Conservation (phyloP, 2,888 invertebrate genomes). For the Melieria crassipennis region DNA sequence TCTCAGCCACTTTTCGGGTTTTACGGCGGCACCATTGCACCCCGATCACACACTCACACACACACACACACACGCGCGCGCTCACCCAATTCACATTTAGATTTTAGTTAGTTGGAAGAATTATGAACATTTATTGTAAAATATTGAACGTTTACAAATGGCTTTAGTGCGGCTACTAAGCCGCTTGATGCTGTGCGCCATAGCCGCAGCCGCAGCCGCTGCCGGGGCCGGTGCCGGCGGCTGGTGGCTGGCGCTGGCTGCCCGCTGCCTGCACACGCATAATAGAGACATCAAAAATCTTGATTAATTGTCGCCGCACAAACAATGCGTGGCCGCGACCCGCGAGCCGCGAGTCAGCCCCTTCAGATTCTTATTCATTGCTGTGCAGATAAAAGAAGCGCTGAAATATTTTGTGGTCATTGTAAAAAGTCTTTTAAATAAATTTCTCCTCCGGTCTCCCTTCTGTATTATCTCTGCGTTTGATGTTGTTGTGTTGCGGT, state of each 20-base stretch:
- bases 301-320: slow-evolving; percentile 42
- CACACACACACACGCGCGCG: slow-evolving; percentile 31
- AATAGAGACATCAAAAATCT: slow-evolving; percentile 43
- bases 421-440: slow-evolving; percentile 31
- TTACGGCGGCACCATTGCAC: neutral
- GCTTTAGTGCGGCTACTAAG: slow-evolving; percentile 52
- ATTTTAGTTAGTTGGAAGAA: slow-evolving; percentile 25
- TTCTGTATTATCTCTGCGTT: too few species aligned
- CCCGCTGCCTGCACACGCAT: slow-evolving; percentile 30
- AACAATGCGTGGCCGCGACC: slow-evolving; percentile 6
- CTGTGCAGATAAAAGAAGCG: slow-evolving; percentile 32
- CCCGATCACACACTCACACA: slow-evolving; percentile 7
- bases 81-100: neutral
- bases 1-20: slow-evolving; percentile 15
- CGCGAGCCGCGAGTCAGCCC: neutral
- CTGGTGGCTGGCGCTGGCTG: slow-evolving; percentile 1
- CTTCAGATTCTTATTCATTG: slow-evolving; percentile 13
- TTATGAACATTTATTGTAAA: slow-evolving; percentile 54
- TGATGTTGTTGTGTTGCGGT: slow-evolving; percentile 1
- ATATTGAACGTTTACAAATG: slow-evolving; percentile 54
- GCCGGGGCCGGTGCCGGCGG: neutral
- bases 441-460: slow-evolving; percentile 17
- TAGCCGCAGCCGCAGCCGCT: neutral
- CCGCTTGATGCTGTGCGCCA: neutral
- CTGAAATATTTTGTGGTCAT: slow-evolving; percentile 35